These are phyloP conservation scores for Bostrychus sinensis DNA, from an alignment of 2,113 vertebrate species.

Conservation along the genomic window DNA sequence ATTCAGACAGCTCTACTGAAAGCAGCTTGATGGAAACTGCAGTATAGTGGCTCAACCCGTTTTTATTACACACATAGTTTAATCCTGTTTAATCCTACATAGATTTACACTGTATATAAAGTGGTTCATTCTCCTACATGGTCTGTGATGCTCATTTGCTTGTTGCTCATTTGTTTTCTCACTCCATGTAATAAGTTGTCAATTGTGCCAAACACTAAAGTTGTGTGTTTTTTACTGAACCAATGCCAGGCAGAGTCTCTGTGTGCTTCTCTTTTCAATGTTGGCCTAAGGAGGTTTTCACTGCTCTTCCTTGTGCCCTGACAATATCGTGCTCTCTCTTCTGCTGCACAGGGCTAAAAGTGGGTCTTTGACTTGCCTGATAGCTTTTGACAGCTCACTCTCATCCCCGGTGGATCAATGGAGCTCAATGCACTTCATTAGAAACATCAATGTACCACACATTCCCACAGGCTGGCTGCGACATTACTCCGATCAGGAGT, in stretches of 20 bases:
- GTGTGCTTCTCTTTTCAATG: slow-evolving; percentile 12
- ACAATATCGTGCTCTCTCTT: slow-evolving; percentile 49
- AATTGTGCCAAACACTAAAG: slow-evolving; percentile 17
- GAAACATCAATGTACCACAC: slow-evolving; percentile 72
- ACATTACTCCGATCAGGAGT: slow-evolving; percentile 42
- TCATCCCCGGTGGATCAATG: slow-evolving; percentile 74
- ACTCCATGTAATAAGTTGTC: too few species aligned
- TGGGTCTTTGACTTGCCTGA: slow-evolving; percentile 72
- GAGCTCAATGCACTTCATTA: slow-evolving; percentile 72
- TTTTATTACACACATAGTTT: slow-evolving; percentile 33
- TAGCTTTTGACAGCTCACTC: slow-evolving; percentile 76
- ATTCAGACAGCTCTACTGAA: not conserved
- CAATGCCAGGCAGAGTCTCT: slow-evolving; percentile 37
- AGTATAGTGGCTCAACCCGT: not conserved
- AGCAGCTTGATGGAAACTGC: slow-evolving; percentile 5
- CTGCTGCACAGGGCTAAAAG: slow-evolving; percentile 54
- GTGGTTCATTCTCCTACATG: too few species aligned
- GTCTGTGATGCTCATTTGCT: too few species aligned
- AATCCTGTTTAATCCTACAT: slow-evolving; percentile 48
- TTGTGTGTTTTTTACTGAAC: slow-evolving; percentile 8
- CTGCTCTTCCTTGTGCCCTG: slow-evolving; percentile 48
- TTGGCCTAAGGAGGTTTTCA: slow-evolving; percentile 48
- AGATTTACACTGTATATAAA: too few species aligned
- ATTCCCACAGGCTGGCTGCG: slow-evolving; percentile 63
- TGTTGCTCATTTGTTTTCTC: slow-evolving; percentile 35